Base-by-base conservation (phyloP, 2,888 invertebrate species). In the Geotrupes spiniger region DNA sequence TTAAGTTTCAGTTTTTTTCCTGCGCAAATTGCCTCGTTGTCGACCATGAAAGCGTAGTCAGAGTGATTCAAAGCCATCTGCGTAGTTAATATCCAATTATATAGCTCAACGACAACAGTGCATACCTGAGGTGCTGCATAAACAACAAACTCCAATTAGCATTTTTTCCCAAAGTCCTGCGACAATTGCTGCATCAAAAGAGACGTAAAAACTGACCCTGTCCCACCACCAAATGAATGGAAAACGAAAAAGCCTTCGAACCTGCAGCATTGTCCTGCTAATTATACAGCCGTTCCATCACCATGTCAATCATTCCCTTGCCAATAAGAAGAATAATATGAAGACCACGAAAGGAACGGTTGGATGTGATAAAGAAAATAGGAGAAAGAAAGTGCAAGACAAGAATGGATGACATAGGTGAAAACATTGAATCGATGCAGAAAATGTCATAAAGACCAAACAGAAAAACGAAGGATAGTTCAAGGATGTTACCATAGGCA, bases 11-110 rank as follows among this genome's bases (percentile, higher is more conserved):
- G 69, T 92, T 62, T 88, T 88, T 52, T 87, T 80, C 48, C 89
- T 80, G 73, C 92, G 70, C 93, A 92, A 63, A 94, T 86, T n/a
- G 95, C 94, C 69, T 95, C 93, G 64, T 95, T 95, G 76, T 95
- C 95, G 12, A 92, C 90, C 87, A 93, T 90, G 69, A 95, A 95
- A 1, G 92, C 89, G 68, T 94, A 94, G 72, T 94, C 93, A 0
- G 90, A 88, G 67, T 89, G 89, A 54, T 80, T 71, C 74, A 95
- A 79, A 16, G 93, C 93, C 12, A 90, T 89, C 74, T 95, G 94
- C 0, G 95, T 94, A 33, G 93, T 92, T 49, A 95, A 72, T 44
- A 93, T 84, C 0, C 94, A 88, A 71, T 95, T 95, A 75, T 95
- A 96, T 0, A 95, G 95, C 70, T 95, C 94, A 31, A 94, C 94